Evolutionary conservation across 2,888 invertebrate species (phyloP).

Genomic region (Lysandra bellargus): DNA sequence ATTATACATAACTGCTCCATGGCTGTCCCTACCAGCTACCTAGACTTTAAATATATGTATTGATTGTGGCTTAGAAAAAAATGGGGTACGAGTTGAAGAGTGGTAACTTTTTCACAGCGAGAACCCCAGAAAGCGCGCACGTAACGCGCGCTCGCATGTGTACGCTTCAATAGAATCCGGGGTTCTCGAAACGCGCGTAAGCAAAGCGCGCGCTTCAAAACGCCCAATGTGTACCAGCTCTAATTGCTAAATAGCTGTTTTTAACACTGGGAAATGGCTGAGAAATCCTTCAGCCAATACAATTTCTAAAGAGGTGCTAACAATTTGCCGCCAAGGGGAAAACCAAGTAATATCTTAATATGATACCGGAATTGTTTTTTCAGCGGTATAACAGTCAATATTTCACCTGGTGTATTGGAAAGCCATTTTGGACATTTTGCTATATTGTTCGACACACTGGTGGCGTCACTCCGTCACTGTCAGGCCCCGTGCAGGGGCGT

Average conservation of each 20-base stretch:
- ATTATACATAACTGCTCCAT: no score
- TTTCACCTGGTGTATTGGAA: conserved; percentile 27
- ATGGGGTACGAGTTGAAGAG: no score
- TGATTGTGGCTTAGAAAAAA: no score
- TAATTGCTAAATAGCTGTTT: neutral
- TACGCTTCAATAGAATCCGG: no score
- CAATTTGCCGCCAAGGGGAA: neutral
- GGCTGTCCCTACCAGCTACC: no score
- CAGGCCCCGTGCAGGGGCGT: conserved; percentile 39
- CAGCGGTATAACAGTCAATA: conserved; percentile 11
- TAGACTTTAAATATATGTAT: no score
- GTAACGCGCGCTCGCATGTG: no score
- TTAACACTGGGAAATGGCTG: neutral
- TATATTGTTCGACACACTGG: conserved; percentile 32
- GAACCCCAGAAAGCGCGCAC: no score
- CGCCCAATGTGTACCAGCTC: no score
- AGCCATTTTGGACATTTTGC: conserved; percentile 21
- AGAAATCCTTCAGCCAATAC: neutral
- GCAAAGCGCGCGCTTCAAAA: no score
- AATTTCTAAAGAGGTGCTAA: neutral
- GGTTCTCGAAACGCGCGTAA: no score
- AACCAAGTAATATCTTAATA: neutral
- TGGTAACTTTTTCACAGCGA: no score
- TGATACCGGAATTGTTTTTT: neutral
- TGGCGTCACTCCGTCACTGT: conserved; percentile 34